Base-by-base conservation (phyloP, 53 echinoderm and acorn worm species). In the Echinometra lucunter region DNA sequence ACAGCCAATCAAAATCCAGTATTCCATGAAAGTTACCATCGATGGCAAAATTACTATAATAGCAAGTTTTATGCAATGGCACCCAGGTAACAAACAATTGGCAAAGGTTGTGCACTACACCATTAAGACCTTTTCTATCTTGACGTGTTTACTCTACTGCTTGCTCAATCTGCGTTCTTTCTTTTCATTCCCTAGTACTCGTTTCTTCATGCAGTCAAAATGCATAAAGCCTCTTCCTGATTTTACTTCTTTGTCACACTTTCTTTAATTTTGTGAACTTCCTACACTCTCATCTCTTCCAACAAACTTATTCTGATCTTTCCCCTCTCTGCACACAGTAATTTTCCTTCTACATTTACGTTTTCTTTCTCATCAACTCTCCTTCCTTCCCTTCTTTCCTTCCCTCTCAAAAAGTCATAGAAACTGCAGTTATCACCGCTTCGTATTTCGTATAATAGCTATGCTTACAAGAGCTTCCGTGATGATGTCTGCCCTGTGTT, bases 401-500 rank as follows among this genome's bases (percentile, higher is more conserved):
- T 69, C 30, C 27, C 78, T 78, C 78, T 7, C 78, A 78, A 17
- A 4, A 0, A 78, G 18, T 4, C 78, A 17, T 12, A 78, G 78
- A 40, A 63, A n/a, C 27, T 27, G n/a, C 10, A 28, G 6, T 66
- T 15, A 6, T 10, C 28, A 66, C n/a, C n/a, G 4, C 27, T n/a
- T n/a, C n/a, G n/a, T n/a, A n/a, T n/a, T n/a, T n/a, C n/a, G n/a
- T n/a, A n/a, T n/a, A n/a, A n/a, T 82, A 27, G 1, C 10, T 82
- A 25, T 28, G 19, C 96, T 96, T 94, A 99, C 99, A 97, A 99
- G 82, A 17, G 98, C 96, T 69, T 97, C 97, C 57, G 98, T 97
- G 49, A 99, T 57, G 47, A 99, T 95, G 55, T 99, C 99, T 40
- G 99, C 96, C 34, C 99, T 90, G 95, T 96, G 95, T 89, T 99